A percentile compares a stretch with the other conserved stretches of the same genome.
Conservation (phyloP, 2,797 vertebrate species). For the Chrysocyon brachyurus region DNA sequence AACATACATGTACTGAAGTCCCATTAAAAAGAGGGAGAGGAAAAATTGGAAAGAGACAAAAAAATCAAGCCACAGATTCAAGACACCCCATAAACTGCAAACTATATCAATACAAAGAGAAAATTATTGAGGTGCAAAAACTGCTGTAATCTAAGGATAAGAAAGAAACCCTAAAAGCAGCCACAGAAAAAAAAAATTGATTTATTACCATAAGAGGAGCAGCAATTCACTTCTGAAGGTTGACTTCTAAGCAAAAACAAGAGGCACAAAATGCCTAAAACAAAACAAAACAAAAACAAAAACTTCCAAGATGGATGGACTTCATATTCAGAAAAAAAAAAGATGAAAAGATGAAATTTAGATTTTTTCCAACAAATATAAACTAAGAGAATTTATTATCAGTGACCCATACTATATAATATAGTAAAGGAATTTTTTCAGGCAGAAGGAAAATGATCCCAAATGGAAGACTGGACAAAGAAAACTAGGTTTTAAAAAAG, state of each 20-base stretch:
- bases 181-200: background rate
- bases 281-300: background rate
- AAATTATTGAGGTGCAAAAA: background rate
- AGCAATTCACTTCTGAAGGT: background rate
- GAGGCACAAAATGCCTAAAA: background rate
- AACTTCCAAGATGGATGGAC: background rate
- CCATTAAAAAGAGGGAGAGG: background rate
- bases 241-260: constrained; percentile 14
- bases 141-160: background rate
- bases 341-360: background rate
- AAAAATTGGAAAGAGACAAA: background rate
- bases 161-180: background rate
- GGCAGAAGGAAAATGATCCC: background rate
- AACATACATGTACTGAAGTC: background rate
- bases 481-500: background rate
- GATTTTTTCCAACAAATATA: background rate
- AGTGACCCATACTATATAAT: background rate
- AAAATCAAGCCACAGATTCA: background rate
- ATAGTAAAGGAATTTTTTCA: background rate
- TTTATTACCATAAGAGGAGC: background rate
- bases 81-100: background rate
- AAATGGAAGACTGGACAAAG: background rate
- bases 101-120: background rate
- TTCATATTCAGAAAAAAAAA: background rate
- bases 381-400: background rate